Evolutionary conservation across 2,113 vertebrate species (phyloP).

Genomic region (Heterotis niloticus): DNA sequence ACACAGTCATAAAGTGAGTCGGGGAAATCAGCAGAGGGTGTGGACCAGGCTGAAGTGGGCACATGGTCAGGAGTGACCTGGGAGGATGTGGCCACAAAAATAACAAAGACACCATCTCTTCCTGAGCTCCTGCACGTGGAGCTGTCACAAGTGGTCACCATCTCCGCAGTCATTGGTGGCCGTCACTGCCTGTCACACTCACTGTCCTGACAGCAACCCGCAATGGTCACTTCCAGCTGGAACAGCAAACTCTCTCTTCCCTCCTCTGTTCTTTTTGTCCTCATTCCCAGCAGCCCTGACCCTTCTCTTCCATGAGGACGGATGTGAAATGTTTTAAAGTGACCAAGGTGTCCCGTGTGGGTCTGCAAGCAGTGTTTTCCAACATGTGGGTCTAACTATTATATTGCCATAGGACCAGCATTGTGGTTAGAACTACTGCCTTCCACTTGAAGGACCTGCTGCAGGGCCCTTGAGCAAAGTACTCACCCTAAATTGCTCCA

Average conservation of each 20-base stretch:
- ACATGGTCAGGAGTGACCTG: neutral
- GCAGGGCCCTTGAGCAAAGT: too few species aligned
- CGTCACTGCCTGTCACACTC: neutral
- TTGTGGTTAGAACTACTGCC: too few species aligned
- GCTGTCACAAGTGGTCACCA: constrained; percentile 11
- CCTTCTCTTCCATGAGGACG: neutral
- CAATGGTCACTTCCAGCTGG: constrained; percentile 9
- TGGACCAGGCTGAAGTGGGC: neutral
- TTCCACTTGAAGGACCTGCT: too few species aligned
- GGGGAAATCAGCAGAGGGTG: neutral
- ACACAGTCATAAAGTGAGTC: too few species aligned
- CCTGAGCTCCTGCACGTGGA: neutral
- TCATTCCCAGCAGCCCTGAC: neutral
- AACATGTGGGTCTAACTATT: too few species aligned
- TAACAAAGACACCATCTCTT: neutral
- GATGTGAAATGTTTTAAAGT: neutral
- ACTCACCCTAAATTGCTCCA: too few species aligned
- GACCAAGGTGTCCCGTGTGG: neutral
- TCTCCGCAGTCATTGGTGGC: neutral
- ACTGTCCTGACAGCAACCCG: neutral
- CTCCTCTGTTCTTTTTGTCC: neutral
- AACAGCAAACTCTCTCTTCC: neutral
- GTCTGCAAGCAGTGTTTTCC: too few species aligned
- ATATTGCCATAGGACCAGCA: too few species aligned
- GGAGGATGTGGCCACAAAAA: neutral